These are phyloP conservation scores for Hecatera dysodea DNA, from an alignment of 2,888 invertebrate genomes.

Conservation along the genomic window DNA sequence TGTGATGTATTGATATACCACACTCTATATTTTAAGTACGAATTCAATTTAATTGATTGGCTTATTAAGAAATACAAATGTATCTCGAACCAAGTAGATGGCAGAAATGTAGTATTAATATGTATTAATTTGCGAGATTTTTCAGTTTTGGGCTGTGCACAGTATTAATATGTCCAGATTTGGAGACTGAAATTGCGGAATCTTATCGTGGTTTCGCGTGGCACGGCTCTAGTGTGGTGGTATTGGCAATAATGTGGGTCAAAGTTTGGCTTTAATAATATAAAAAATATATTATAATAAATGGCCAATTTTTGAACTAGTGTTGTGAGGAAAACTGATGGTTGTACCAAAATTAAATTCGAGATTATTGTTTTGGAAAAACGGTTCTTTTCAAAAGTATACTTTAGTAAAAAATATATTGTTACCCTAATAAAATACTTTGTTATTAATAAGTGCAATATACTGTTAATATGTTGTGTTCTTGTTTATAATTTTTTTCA, in stretches of 20 bases:
- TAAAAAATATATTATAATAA: constrained; percentile 5
- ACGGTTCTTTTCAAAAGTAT: constrained; percentile 1
- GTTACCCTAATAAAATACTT: not conserved
- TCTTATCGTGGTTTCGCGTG: constrained; percentile 1
- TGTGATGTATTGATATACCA: constrained; percentile 18
- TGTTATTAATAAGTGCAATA: constrained; percentile 10
- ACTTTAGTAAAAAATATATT: not conserved
- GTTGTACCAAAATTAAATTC: constrained; percentile 19
- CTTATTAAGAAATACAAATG: constrained; percentile 34
- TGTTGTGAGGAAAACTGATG: constrained; percentile 26
- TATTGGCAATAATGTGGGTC: constrained; percentile 21
- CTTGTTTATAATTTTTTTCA: no score
- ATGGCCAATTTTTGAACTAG: constrained; percentile 1
- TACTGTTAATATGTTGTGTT: not conserved
- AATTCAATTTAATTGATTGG: constrained; percentile 16
- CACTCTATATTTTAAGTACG: constrained; percentile 14
- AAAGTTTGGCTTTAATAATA: constrained; percentile 35
- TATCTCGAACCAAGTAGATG: constrained; percentile 43
- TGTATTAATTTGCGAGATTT: constrained; percentile 18
- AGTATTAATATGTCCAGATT: constrained; percentile 29
- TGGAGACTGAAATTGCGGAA: constrained; percentile 41
- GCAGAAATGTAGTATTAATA: constrained; percentile 17
- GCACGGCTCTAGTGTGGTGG: constrained; percentile 1
- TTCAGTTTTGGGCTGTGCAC: constrained; percentile 6
- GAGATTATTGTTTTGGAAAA: constrained; percentile 23